Conservation (phyloP, 1,140 invertebrate genomes). For the Megalopta genalis region DNA sequence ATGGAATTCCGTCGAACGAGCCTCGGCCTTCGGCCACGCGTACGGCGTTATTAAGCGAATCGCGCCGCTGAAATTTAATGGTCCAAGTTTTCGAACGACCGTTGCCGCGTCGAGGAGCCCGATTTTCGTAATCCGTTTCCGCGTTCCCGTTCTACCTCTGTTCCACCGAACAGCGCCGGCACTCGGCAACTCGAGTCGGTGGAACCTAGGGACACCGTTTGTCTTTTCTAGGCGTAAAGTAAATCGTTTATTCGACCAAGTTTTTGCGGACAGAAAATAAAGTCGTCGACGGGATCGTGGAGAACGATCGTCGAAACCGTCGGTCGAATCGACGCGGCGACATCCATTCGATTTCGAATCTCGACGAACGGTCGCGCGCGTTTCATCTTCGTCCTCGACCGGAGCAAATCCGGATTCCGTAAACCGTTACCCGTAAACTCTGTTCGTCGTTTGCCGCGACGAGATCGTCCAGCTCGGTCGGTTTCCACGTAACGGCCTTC, state of each 20-base stretch:
- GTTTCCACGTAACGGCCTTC: slow-evolving; percentile 28
- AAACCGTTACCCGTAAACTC: too few relatives aligned
- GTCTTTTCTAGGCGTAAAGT: too few relatives aligned
- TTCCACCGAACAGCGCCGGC: too few relatives aligned
- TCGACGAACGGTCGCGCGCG: background rate
- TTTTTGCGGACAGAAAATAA: too few relatives aligned
- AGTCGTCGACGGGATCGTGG: too few relatives aligned
- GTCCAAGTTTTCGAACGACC: slow-evolving; percentile 30
- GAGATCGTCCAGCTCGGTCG: slow-evolving; percentile 5
- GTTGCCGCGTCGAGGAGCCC: background rate
- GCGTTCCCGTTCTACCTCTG: too few relatives aligned
- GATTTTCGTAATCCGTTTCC: slow-evolving; percentile 23
- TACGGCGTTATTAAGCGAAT: slow-evolving; percentile 31
- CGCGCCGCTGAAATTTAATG: slow-evolving; percentile 31
- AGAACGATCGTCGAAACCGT: slow-evolving; percentile 5
- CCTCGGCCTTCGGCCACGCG: background rate
- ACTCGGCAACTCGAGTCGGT: too few relatives aligned
- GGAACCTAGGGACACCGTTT: too few relatives aligned
- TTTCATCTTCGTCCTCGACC: slow-evolving; percentile 20
- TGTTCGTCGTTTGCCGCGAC: slow-evolving; percentile 15
- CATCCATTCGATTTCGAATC: slow-evolving; percentile 34
- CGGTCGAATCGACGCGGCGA: slow-evolving; percentile 11
- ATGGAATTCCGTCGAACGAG: slow-evolving; percentile 3
- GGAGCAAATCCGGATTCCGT: slow-evolving; percentile 14
- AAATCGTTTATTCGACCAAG: too few relatives aligned